Base-by-base conservation (phyloP, 2,113 vertebrate genomes). In the Oostethus manadensis region DNA sequence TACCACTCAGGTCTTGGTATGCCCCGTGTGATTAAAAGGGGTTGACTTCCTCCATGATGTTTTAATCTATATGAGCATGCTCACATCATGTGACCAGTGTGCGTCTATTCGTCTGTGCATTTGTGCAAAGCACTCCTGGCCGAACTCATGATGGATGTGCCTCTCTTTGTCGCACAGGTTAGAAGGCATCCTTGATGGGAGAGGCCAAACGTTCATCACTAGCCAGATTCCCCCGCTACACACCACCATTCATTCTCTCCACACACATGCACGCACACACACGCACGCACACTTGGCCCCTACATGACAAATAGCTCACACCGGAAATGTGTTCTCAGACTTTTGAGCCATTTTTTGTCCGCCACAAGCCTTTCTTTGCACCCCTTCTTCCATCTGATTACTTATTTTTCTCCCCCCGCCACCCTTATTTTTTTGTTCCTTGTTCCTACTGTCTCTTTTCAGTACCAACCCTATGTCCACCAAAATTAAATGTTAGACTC, bases 121-220 rank as follows among this genome's bases (percentile, higher is more conserved):
- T 56, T 76, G 80, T 70, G 71, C 71, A 67, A 69, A 69, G 69
- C 66, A 51, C 68, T 1, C 29, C 51, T 18, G 44, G 58, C 73
- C 74, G 71, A 71, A 66, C 13, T 47, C 0, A 21, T 84, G 87
- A 89, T 87, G 80, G 77, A 89, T 87, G 72, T 66, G 42, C 64
- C 86, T 80, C 86, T 80, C 73, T 83, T 79, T 82, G 82, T 77
- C 76, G 71, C 82, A 84, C 87, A 86, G 86, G 86, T 86, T 86
- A 86, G 81, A 88, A 86, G 84, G 75, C 78, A 79, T 78, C 84
- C 78, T 85, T 83, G 83, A 87, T 87, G 86, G 82, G 84, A 84
- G 72, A 66, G 83, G 65, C 79, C 76, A 75, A 81, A 79, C 81
- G 74, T 85, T 79, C 80, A 84, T 83, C 86, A 81, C 77, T 79